Evolutionary conservation across 2,888 invertebrate genomes (phyloP), one percentile per base, ranked within the genome.

Genomic region (Osmoderma eremita): DNA sequence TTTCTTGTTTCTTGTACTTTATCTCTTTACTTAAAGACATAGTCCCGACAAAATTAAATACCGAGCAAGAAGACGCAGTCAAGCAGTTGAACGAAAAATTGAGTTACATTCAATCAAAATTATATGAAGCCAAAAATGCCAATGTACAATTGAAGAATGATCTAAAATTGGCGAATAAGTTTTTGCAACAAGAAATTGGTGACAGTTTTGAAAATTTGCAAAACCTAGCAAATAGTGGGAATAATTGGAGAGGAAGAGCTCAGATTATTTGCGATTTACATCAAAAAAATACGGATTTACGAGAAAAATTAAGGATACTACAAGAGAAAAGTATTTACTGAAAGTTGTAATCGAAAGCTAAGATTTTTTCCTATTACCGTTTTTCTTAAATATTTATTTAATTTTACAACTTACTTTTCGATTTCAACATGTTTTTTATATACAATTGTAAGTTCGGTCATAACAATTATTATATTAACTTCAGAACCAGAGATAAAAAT

Each of bases 231-330:
- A 85, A 85, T 72, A 84, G 86, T 68, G 81, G 86, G 56, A 84
- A 86, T 48, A 88, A 87, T 10, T 93, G 93, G 92, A 88, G 91
- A 71, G 93, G 93, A 0, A 84, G 93, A 70, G 90, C 92, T 1
- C 91, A 93, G 75, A 90, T 91, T 76, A 91, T 93, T 67, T 79
- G 88, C 0, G 81, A 88, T 12, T 80, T 93, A 53, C 91, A 91
- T 76, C 87, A 88, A 62, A 91, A 89, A 82, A 82, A 91, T 54
- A 80, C 79, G 4, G 91, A 92, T 56, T 78, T 92, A 0, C 89
- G 88, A 74, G 86, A 86, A 18, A 91, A 89, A 76, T 73, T 91
- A 12, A 85, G 81, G 70, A 72, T 17, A 12, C 58, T 69, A 8
- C 76, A 78, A 71, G 77, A 78, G 48, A 76, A 75, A 67, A 71